Evolutionary conservation across 2,888 invertebrate species (phyloP).

Genomic region (Abrostola triplasia): DNA sequence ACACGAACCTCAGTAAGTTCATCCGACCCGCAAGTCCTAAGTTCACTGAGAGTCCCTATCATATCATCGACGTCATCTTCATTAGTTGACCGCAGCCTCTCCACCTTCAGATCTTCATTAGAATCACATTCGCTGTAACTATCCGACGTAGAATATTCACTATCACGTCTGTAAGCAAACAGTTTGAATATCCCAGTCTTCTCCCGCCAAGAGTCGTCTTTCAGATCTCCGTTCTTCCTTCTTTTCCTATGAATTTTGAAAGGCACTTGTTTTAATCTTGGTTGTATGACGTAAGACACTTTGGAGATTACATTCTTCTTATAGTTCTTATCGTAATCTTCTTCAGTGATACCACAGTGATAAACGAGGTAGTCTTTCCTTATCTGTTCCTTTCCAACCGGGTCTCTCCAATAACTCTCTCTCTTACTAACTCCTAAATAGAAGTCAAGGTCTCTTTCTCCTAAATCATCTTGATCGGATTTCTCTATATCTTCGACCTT

Average conservation of each 20-base stretch:
- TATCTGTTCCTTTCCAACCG: slow-evolving; percentile 79
- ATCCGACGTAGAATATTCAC: slow-evolving; percentile 79
- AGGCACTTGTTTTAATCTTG: slow-evolving; percentile 81
- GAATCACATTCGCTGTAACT: slow-evolving; percentile 85
- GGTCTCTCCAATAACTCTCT: slow-evolving; percentile 82
- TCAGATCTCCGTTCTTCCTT: slow-evolving; percentile 65
- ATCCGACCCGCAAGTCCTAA: slow-evolving; percentile 44
- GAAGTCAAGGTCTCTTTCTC: slow-evolving; percentile 80
- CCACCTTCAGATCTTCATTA: slow-evolving; percentile 59
- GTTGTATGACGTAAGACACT: slow-evolving; percentile 64
- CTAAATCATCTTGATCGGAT: slow-evolving; percentile 69
- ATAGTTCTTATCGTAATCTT: slow-evolving; percentile 77
- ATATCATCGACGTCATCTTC: slow-evolving; percentile 56
- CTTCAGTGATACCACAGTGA: slow-evolving; percentile 80
- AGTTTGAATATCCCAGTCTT: slow-evolving; percentile 78
- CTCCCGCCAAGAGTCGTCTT: slow-evolving; percentile 81
- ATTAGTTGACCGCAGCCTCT: slow-evolving; percentile 38
- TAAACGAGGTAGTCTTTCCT: slow-evolving; percentile 81
- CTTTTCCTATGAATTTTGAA: slow-evolving; percentile 80
- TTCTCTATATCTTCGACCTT: slow-evolving; percentile 39
- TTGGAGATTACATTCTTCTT: slow-evolving; percentile 66
- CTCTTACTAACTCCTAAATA: slow-evolving; percentile 80
- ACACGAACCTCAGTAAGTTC: slow-evolving; percentile 37
- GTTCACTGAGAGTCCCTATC: slow-evolving; percentile 60
- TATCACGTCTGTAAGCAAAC: slow-evolving; percentile 76